These are phyloP conservation scores for Trochalopteron elliotii DNA, from an alignment of 2,113 vertebrate species.

Conservation along the genomic window DNA sequence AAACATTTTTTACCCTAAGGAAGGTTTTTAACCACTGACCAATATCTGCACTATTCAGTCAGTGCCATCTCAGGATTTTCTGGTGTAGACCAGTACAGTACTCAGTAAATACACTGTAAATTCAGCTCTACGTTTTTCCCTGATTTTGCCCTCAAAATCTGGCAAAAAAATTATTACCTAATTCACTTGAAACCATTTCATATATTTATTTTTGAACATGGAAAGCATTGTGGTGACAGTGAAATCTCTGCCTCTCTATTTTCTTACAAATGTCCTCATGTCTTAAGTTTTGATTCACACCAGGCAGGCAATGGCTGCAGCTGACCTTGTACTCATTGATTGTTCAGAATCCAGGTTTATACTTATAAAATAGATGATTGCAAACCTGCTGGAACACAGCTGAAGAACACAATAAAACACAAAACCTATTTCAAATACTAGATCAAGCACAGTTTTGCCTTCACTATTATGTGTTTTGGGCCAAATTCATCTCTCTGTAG, in stretches of 20 bases:
- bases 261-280: neutral
- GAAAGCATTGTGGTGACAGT: neutral
- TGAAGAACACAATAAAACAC: neutral
- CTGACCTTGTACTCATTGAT: neutral
- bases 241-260: neutral
- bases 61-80: neutral
- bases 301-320: neutral
- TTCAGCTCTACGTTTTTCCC: neutral
- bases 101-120: neutral
- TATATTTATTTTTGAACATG: neutral
- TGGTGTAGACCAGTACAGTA: neutral
- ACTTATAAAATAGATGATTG: neutral
- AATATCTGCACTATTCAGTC: neutral
- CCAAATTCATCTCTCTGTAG: neutral
- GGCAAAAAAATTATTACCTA: neutral
- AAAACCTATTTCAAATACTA: neutral
- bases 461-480: neutral
- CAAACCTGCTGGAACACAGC: neutral
- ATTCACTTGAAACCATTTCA: neutral
- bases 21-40: neutral
- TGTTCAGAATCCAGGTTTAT: neutral
- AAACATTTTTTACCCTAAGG: neutral
- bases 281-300: neutral
- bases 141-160: neutral
- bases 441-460: neutral